A percentile compares a stretch with the other conserved stretches of the same genome.
Evolutionary conservation across 2,797 vertebrate species (phyloP).

Genomic region (Liparis tanakae): DNA sequence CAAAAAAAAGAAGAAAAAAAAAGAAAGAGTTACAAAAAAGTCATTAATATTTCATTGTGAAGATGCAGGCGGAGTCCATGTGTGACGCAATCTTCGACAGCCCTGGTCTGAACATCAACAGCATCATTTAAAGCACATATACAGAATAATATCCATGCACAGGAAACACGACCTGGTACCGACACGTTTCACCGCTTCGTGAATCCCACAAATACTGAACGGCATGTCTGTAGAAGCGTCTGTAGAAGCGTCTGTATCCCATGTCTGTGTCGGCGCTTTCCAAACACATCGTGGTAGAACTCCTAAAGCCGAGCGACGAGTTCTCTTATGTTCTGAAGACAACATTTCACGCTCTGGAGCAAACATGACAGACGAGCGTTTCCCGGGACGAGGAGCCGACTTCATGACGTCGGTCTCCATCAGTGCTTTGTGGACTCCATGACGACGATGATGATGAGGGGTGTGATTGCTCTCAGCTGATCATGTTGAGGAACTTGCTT

Average conservation of each 20-base stretch:
- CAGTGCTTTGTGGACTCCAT: conserved; percentile 81
- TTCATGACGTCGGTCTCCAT: too few relatives aligned
- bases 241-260: too few relatives aligned
- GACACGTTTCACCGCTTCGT: conserved; percentile 52
- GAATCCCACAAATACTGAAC: conserved; percentile 72
- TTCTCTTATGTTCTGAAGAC: conserved; percentile 57
- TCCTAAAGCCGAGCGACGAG: conserved; percentile 64
- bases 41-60: background rate
- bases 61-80: background rate
- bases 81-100: conserved; percentile 40
- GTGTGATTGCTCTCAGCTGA: conserved; percentile 84
- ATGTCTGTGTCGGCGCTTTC: conserved; percentile 75
- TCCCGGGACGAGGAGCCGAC: too few relatives aligned
- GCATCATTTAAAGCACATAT: conserved; percentile 80
- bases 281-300: conserved; percentile 62
- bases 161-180: conserved; percentile 68
- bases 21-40: background rate
- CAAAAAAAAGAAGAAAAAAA: background rate
- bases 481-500: conserved; percentile 97
- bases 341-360: conserved; percentile 68
- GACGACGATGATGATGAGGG: conserved; percentile 29
- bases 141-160: conserved; percentile 71
- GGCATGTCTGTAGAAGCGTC: conserved; percentile 60
- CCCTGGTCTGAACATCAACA: conserved; percentile 55
- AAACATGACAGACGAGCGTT: conserved; percentile 70